phyloP scores from a whole-genome alignment of 2,113 vertebrate species.

The Isurus oxyrinchus region DNA sequence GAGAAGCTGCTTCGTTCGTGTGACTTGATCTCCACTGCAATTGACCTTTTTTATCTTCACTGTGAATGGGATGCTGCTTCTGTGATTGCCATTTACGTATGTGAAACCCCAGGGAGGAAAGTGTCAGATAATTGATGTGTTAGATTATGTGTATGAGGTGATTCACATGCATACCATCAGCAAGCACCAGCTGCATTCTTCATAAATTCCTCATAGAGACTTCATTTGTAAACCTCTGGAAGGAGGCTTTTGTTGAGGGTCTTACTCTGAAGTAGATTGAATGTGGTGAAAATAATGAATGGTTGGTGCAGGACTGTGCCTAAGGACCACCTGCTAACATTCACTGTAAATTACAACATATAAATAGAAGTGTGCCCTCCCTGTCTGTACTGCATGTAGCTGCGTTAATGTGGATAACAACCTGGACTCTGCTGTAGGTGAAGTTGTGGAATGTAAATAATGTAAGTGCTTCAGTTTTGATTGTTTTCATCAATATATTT shows the following conservation, averaged over 20 bases:
- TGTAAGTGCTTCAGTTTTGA: not conserved
- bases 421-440: not conserved
- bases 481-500: not conserved
- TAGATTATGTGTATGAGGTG: not conserved
- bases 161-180: not conserved
- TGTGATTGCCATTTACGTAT: not conserved
- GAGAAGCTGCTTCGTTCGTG: not conserved
- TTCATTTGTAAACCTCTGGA: constrained; percentile 26
- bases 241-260: not conserved
- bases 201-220: constrained; percentile 10
- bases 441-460: constrained; percentile 5
- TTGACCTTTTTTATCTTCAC: not conserved
- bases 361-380: not conserved
- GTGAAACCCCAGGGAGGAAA: constrained; percentile 24
- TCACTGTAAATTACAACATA: not conserved
- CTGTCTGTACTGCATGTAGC: not conserved
- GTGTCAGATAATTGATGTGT: constrained; percentile 22
- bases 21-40: not conserved
- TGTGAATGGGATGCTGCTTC: not conserved
- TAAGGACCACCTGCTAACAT: constrained; percentile 17
- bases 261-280: not conserved
- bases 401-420: not conserved
- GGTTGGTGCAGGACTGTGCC: not conserved
- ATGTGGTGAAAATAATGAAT: not conserved
- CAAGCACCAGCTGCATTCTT: not conserved